Evolutionary conservation across 2,888 invertebrate genomes (phyloP).

Genomic region (Leptopilina syphax): DNA sequence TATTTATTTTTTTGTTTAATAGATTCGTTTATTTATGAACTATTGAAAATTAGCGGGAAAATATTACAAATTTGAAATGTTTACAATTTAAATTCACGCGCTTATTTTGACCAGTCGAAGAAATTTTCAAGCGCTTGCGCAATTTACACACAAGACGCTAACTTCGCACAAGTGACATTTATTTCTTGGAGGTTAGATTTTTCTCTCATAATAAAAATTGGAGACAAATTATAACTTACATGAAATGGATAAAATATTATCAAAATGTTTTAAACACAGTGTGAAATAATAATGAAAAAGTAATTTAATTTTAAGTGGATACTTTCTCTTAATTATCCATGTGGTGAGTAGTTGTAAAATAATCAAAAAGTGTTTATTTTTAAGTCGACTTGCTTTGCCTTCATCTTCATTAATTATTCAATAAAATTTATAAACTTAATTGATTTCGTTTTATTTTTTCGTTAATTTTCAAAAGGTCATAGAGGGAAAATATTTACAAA

Average conservation of each 20-base stretch:
- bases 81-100: too few relatives aligned
- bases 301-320: background rate
- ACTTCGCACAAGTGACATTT: too few relatives aligned
- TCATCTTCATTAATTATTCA: background rate
- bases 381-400: background rate
- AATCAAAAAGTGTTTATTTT: slow-evolving; percentile 2
- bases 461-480: background rate
- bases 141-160: too few relatives aligned
- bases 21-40: too few relatives aligned
- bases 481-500: background rate
- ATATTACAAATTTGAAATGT: too few relatives aligned
- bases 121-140: too few relatives aligned
- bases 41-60: too few relatives aligned
- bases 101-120: too few relatives aligned
- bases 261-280: background rate
- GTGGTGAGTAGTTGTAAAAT: background rate
- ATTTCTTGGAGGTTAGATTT: slow-evolving; percentile 21
- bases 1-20: too few relatives aligned
- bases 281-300: slow-evolving; percentile 15
- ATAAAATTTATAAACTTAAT: slow-evolving; percentile 9
- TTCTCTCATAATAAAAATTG: too few relatives aligned
- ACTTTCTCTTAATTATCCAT: slow-evolving; percentile 13
- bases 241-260: slow-evolving; percentile 10
- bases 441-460: background rate
- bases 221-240: background rate